Conservation (phyloP, 2,797 vertebrate species). For the Xenops minutus region DNA sequence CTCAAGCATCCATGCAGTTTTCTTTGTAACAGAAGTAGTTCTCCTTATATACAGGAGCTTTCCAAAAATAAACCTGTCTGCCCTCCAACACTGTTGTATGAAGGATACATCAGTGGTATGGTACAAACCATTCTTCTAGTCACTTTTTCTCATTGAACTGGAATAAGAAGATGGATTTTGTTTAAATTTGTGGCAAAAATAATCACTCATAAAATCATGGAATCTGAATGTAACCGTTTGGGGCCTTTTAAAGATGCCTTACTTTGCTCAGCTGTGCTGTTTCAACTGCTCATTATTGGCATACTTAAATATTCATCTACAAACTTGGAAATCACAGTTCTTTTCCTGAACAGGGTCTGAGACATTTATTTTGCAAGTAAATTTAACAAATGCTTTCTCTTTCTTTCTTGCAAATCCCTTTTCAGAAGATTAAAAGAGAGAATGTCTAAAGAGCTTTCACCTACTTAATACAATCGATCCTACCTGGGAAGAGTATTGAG, state of each 20-base stretch:
- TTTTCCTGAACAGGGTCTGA: neutral
- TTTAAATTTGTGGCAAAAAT: constrained; percentile 27
- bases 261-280: neutral
- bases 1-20: neutral
- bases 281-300: constrained; percentile 10
- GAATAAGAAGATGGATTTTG: neutral
- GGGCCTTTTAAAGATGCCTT: constrained; percentile 1
- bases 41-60: neutral
- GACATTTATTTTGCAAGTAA: neutral
- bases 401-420: constrained; percentile 8
- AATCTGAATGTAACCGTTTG: neutral
- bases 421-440: constrained; percentile 30
- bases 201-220: neutral
- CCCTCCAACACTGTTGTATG: neutral
- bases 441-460: neutral
- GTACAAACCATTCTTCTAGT: neutral
- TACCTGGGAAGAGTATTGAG: neutral
- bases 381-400: neutral
- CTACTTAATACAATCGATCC: neutral
- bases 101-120: neutral
- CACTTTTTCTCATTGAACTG: neutral
- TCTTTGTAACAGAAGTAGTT: neutral
- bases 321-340: constrained; percentile 22
- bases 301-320: neutral
- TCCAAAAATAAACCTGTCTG: neutral